A percentile compares a stretch with the other conserved stretches of the same genome.
phyloP scores from a whole-genome alignment of 2,113 vertebrate species.

The Calyptommatus sinebrachiatus region DNA sequence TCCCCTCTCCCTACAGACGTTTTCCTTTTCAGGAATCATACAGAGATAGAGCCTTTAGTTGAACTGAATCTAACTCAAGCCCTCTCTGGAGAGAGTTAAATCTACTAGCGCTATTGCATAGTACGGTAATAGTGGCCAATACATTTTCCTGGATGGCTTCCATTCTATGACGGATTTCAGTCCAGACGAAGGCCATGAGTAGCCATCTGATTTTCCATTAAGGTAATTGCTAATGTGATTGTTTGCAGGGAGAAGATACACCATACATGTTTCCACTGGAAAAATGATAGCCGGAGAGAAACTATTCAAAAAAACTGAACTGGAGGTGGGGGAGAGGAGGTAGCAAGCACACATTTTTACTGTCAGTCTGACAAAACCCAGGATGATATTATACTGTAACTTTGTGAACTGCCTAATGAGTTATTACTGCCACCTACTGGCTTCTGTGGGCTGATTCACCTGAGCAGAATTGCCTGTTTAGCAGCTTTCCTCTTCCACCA shows the following conservation, averaged over 20 bases:
- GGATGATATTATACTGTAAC: not conserved
- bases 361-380: constrained; percentile 30
- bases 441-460: too few relatives aligned
- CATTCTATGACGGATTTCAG: constrained; percentile 64
- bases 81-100: constrained; percentile 66
- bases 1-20: constrained; percentile 5
- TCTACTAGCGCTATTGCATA: constrained; percentile 57
- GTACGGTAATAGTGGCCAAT: constrained; percentile 49
- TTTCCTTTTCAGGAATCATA: constrained; percentile 13
- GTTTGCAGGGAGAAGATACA: constrained; percentile 49
- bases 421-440: constrained; percentile 23
- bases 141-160: constrained; percentile 69
- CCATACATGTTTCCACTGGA: constrained; percentile 57
- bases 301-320: constrained; percentile 13
- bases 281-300: constrained; percentile 45
- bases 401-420: not conserved
- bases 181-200: constrained; percentile 60
- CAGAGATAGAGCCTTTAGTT: constrained; percentile 40
- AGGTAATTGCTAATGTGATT: constrained; percentile 57
- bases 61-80: constrained; percentile 56
- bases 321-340: not conserved
- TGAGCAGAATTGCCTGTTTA: too few relatives aligned
- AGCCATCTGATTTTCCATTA: constrained; percentile 63
- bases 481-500: too few relatives aligned
- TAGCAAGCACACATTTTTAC: constrained; percentile 19